Evolutionary conservation across 2,113 vertebrate species (phyloP).

Genomic region (Meriones unguiculatus): DNA sequence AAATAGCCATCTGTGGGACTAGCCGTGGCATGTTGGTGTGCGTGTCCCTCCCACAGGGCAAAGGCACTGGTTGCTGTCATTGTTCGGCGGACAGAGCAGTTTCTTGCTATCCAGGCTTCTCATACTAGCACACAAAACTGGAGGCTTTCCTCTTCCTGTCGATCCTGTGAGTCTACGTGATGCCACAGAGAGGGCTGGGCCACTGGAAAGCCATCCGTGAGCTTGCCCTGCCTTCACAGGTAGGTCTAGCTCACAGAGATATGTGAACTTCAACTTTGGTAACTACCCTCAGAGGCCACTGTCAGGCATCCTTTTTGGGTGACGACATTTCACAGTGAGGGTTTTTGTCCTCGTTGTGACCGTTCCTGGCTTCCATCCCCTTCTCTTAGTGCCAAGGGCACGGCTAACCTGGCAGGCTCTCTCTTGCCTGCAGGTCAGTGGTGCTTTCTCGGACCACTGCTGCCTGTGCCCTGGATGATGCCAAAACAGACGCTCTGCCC

Average conservation of each 20-base stretch:
- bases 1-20: conserved; percentile 10
- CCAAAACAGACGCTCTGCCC: conserved; percentile 71
- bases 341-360: conserved; percentile 52
- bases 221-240: background rate
- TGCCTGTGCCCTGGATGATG: background rate
- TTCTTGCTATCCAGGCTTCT: background rate
- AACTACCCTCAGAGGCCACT: background rate
- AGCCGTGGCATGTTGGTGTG: background rate
- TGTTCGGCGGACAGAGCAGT: background rate
- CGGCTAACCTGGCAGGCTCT: conserved; percentile 64
- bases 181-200: background rate
- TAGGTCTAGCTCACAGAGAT: background rate
- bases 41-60: conserved; percentile 5
- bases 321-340: conserved; percentile 13
- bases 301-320: background rate
- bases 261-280: background rate
- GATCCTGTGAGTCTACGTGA: background rate
- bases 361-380: conserved; percentile 38
- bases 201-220: background rate
- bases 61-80: background rate
- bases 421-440: conserved; percentile 50
- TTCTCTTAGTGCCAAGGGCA: conserved; percentile 41
- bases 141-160: background rate
- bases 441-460: conserved; percentile 37
- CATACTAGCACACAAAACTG: background rate